A percentile compares a stretch with the other conserved stretches of the same genome.
Evolutionary conservation across 2,113 vertebrate genomes (phyloP).

Genomic region (Zosterops japonicus): DNA sequence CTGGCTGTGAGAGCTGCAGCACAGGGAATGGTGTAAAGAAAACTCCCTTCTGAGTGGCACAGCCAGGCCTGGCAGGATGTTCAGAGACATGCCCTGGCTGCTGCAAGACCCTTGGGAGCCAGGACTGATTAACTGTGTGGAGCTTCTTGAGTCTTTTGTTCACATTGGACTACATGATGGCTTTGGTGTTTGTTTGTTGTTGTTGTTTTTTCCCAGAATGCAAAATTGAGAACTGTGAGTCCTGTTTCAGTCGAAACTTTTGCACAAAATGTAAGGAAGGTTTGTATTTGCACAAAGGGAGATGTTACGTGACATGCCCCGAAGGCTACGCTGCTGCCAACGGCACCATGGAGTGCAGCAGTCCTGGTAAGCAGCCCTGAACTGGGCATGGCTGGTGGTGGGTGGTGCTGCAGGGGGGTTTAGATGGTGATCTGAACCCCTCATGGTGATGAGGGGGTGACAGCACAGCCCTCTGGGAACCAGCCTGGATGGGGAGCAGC

Average conservation of each 20-base stretch:
- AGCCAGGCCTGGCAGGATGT: not conserved
- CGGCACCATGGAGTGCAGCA: conserved; percentile 91
- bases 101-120: not conserved
- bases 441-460: rapidly evolving
- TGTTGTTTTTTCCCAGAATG: conserved; percentile 81
- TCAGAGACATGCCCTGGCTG: not conserved
- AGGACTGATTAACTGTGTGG: not conserved
- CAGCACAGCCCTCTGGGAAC: not conserved
- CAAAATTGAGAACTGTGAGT: conserved; percentile 98
- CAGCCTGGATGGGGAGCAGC: not conserved
- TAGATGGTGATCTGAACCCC: not conserved
- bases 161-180: not conserved
- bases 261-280: conserved; percentile 98
- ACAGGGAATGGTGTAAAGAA: not conserved
- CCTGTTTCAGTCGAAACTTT: conserved; percentile 97
- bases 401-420: not conserved
- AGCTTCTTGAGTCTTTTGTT: not conserved
- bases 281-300: conserved; percentile 93
- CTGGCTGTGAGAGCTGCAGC: not conserved
- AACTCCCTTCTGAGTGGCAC: not conserved
- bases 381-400: rapidly evolving
- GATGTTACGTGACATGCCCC: conserved; percentile 88
- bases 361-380: conserved; percentile 79
- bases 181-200: not conserved
- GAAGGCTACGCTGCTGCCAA: conserved; percentile 84